A percentile compares a stretch with the other conserved stretches of the same genome.
Evolutionary conservation across 2,113 vertebrate genomes (phyloP).

Genomic region (Emydura subglobosa): DNA sequence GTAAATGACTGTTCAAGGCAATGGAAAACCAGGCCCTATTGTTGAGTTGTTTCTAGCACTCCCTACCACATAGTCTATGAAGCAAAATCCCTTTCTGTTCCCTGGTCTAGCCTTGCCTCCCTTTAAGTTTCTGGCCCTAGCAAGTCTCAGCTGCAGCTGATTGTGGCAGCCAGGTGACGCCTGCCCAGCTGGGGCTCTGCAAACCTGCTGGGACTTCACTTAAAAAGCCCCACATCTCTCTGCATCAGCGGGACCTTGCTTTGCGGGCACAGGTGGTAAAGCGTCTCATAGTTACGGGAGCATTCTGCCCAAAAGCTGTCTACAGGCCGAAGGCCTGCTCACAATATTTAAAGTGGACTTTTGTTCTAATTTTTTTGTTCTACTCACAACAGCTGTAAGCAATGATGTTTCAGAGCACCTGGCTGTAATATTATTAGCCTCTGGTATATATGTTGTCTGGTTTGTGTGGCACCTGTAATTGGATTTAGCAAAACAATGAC

Average conservation of each 20-base stretch:
- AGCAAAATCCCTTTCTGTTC: too few relatives aligned
- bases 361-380: neutral
- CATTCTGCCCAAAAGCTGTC: neutral
- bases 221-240: neutral
- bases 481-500: neutral
- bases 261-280: neutral
- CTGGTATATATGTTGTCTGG: neutral
- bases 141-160: neutral
- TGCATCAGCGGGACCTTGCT: neutral
- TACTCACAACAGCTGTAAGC: neutral
- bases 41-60: neutral
- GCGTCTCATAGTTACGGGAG: neutral
- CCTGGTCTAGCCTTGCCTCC: neutral
- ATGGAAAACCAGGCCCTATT: fast-evolving
- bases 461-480: neutral
- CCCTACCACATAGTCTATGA: neutral
- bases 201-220: neutral
- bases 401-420: neutral
- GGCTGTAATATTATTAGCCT: neutral
- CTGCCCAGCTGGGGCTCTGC: neutral
- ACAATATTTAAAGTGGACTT: neutral
- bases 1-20: too few relatives aligned
- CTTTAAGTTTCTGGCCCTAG: neutral
- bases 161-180: neutral
- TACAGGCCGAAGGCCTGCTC: too few relatives aligned